Percentiles rank a stretch among this genome's conserved stretches.
Conservation (phyloP, 1,140 invertebrate species). For the Aphaenogaster ashmeadi region DNA sequence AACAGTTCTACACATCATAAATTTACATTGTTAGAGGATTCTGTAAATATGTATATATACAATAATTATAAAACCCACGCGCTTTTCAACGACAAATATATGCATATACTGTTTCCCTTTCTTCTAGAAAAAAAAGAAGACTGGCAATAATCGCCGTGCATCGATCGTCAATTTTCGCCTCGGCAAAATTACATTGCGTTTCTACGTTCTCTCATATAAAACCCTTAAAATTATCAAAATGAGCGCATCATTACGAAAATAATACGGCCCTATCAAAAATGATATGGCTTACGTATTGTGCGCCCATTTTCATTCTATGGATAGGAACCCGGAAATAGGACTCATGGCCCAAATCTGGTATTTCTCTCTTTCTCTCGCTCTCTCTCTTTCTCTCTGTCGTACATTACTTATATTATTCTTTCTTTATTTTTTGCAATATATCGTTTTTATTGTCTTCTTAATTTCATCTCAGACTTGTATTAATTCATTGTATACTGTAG, state of each 20-base stretch:
- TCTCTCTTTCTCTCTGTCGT: background rate
- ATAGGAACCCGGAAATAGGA: conserved; percentile 21
- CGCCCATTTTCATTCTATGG: conserved; percentile 42
- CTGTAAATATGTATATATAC: conserved; percentile 20
- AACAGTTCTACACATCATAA: conserved; percentile 7
- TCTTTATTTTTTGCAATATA: background rate
- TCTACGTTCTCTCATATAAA: conserved; percentile 53
- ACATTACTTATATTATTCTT: conserved; percentile 5
- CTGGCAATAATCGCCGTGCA: conserved; percentile 57
- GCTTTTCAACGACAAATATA: background rate
- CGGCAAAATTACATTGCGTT: background rate
- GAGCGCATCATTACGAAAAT: conserved; percentile 32
- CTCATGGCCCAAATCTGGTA: background rate
- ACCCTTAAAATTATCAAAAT: conserved; percentile 31
- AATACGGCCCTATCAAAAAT: conserved; percentile 18
- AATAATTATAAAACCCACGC: conserved; percentile 40
- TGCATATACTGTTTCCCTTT: background rate
- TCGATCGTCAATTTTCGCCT: background rate
- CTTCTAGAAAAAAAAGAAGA: conserved; percentile 3
- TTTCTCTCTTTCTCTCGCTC: background rate
- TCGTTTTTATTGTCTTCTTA: conserved; percentile 10
- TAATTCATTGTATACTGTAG: conserved; percentile 5
- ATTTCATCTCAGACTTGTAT: background rate
- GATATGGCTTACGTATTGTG: conserved; percentile 21
- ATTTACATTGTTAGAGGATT: background rate